Base-by-base conservation (phyloP, 1,140 invertebrate species). In the Solenopsis fugax region DNA sequence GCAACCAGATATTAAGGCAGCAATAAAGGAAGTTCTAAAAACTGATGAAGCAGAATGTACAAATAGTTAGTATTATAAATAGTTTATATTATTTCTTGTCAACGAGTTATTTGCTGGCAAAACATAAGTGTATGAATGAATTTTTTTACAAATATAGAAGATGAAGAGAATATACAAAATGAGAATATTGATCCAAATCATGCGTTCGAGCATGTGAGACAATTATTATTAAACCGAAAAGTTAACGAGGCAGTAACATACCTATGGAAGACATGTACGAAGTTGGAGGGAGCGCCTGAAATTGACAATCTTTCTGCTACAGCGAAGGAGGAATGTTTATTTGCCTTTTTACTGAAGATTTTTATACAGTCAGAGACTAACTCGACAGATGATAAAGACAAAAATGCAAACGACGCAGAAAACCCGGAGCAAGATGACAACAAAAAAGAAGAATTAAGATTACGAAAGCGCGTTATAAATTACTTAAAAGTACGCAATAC, bases 141-240 rank as follows among this genome's bases (percentile, higher is more conserved):
- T 37, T 48, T 54, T 45, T 56, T 56, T 29, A 21, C 48, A 48
- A 10, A 48, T 41, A 9, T 93, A 58, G 18, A 73, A 92, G 5
- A 65, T 41, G 91, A n/a, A n/a, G n/a, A 94, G 58, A 86, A 93
- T 37, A 91, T 92, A 92, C 6, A 87, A 92, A 4, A 64, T 37
- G 91, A 94, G 58, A 86, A 93, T 37, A 91, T 92, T 21, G 88
- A 93, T 87, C 60, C 89, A n/a, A 85, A 92, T 71, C 87, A 84
- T 5, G 90, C 69, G 6, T 95, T 95, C 76, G 95, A 95, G 87
- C 88, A 93, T 75, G 91, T 95, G 29, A 93, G 95, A 62, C 92
- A 92, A 67, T 87, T 94, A n/a, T 91, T 95, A 81, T 89, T 95
- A 7, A 91, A 91, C 58, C 91, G 92, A 85, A 89, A 95, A 80